Evolutionary conservation across 2,888 invertebrate genomes (phyloP).

Genomic region (Volucella inanis): DNA sequence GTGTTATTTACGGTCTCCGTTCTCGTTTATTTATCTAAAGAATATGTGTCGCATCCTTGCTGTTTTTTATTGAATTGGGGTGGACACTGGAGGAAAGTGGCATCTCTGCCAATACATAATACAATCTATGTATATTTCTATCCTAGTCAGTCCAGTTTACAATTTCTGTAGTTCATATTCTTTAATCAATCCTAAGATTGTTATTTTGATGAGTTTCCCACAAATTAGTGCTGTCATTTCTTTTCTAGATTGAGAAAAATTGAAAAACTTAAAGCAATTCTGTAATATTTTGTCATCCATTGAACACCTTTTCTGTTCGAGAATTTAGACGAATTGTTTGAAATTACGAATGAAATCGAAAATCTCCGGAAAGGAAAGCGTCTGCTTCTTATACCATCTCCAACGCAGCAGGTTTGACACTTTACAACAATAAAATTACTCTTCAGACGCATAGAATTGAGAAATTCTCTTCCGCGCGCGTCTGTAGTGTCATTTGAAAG

Average conservation of each 20-base stretch:
- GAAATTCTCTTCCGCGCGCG: conserved; percentile 23
- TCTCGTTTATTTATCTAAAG: too few relatives aligned
- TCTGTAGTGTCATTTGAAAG: conserved; percentile 28
- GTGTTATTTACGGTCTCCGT: too few relatives aligned
- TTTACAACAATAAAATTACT: conserved; percentile 42
- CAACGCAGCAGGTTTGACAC: conserved; percentile 43
- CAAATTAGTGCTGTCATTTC: too few relatives aligned
- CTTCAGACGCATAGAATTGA: conserved; percentile 20
- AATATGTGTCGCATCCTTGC: too few relatives aligned
- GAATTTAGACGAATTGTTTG: conserved; percentile 61
- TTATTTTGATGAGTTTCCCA: too few relatives aligned
- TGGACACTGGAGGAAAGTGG: too few relatives aligned
- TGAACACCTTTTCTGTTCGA: conserved; percentile 24
- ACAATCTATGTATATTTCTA: too few relatives aligned
- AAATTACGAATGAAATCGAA: conserved; percentile 60
- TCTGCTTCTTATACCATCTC: conserved; percentile 7
- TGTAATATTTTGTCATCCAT: conserved; percentile 28
- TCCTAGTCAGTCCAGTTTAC: too few relatives aligned
- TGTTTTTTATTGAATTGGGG: too few relatives aligned
- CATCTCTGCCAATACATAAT: too few relatives aligned
- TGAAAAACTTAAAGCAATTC: conserved; percentile 5
- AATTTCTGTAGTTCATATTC: too few relatives aligned
- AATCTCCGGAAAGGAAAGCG: conserved; percentile 19
- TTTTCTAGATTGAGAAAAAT: not conserved
- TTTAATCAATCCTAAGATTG: too few relatives aligned